Base-by-base conservation (phyloP, 2,888 invertebrate species). In the Bugula neritina region DNA sequence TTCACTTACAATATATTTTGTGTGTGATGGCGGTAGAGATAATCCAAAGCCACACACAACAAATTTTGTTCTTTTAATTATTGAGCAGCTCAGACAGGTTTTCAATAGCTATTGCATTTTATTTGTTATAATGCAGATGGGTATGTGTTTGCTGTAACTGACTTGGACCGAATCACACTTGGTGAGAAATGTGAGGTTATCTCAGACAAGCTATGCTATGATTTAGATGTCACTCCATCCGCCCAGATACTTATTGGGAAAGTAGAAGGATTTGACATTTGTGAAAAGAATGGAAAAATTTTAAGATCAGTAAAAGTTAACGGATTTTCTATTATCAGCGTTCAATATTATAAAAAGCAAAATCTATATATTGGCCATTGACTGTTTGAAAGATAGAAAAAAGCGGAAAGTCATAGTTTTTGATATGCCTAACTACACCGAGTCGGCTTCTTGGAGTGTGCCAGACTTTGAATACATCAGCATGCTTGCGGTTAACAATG, bases 401-500 rank as follows among this genome's bases (percentile, higher is more conserved):
- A 43, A 43, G 17, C 5, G 43, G 17, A 43, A 43, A 43, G 43
- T 43, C 43, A 43, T 43, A 17, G 43, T 43, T 43, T 43, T 43
- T 43, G 43, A 43, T 17, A 43, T 43, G 5, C 43, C 43, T 10
- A 43, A 43, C 17, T 43, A 43, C 43, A 43, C 43, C 17, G 43
- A 43, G 17, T 43, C 43, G 5, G 17, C 5, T 10, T 10, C 10
- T 10, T 63, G 63, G 63, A 27, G 31, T 27, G 3, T 63, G 10
- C 63, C 63, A 13, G 63, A 63, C 17, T 63, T 31, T 34, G 63
- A 13, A 5, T 63, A 25, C 31, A 63, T 63, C 31, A 63, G 63
- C 27, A 63, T 63, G 63, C 31, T 63, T 25, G 63, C 63, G 5
- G 63, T 63, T 17, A 31, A 31, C 63, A 63, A 63, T 31, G 63